Evolutionary conservation across 2,113 vertebrate species (phyloP), one percentile per base, ranked within the genome.

Genomic region (Neofelis nebulosa): DNA sequence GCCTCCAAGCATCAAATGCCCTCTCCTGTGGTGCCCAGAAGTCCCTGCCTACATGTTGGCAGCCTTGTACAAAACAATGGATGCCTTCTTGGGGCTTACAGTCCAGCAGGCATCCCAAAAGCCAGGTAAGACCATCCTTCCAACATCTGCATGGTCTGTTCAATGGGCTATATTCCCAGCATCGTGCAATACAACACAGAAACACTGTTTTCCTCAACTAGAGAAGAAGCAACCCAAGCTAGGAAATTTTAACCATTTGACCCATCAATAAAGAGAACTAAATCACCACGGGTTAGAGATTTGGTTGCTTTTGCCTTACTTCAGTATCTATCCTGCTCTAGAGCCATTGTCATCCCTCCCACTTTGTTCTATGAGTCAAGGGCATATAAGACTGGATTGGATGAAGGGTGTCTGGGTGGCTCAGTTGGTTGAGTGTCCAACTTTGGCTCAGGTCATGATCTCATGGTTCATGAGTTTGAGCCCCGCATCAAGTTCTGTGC

Each of bases 221-320:
- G 6, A 86, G 38, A 73, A 73, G 48, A 84, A 94, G 73, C 27
- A 81, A 76, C 52, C 55, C 16, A 0, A 95, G 36, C 13, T 27
- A 87, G 90, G 9, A n/a, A 92, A 94, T 92, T 89, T 50, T 86
- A 69, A 69, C 27, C 87, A 84, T 68, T 45, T 82, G 61, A 50
- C 73, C 21, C 45, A 92, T 92, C 55, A 86, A 81, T 88, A 88
- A 80, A 57, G n/a, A 69, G 21, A 92, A 97, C 23, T 18, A 93
- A 97, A 38, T 90, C 73, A 86, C 63, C 61, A 57, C 31, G 31
- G 27, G 63, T 89, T 48, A 95, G 71, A 25, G 48, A 90, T 61
- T 69, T 82, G 21, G 18, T 65, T 94, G 61, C 41, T 96, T 92
- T 96, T 65, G 57, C 38, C 85, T 48, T 90, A 71, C 65, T 95